Evolutionary conservation across 2,797 vertebrate genomes (phyloP), one percentile per base, ranked within the genome.

Genomic region (Enteromius trimaculatus): DNA sequence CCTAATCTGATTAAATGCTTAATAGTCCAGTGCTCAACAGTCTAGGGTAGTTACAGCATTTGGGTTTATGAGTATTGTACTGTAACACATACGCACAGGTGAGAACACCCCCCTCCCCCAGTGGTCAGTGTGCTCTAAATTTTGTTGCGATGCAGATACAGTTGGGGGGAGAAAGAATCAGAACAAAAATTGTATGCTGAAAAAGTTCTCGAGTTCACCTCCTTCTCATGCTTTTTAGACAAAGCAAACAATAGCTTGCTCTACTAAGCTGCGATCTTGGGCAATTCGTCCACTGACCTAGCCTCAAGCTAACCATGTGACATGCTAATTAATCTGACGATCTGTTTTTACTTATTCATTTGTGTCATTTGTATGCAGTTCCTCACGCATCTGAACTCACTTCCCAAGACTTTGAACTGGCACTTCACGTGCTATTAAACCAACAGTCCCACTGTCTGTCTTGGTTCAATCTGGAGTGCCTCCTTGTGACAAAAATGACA

Each of bases 1-100:
- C 84, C 88, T 93, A 95, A 95, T 93, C 94, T 92, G 92, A 95
- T 95, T 94, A 94, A 89, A 87, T 68, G 91, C 71, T 91, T 89
- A 86, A 88, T 92, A 90, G 90, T 88, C 90, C 85, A 90, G 84
- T 86, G 90, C 89, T 90, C 88, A 92, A 80, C 81, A 81, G 90
- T 88, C 81, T 81, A 76, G 87, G 91, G 86, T 90, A 81, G 88
- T 89, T 90, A 84, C 88, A 87, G 89, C 47, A 6, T 58, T 85
- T 84, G 88, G 91, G 90, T 89, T 92, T 90, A 88, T 76, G 44
- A 81, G 87, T 86, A 91, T 90, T 90, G 88, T 83, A 89, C 88
- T 91, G 89, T 91, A 92, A 91, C 89, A 88, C 85, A 88, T 89
- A 90, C 88, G 83, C 65, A 85, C 81, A 7, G 68, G 39, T 64